phyloP scores from a whole-genome alignment of 2,797 vertebrate species.

The Coluber constrictor region DNA sequence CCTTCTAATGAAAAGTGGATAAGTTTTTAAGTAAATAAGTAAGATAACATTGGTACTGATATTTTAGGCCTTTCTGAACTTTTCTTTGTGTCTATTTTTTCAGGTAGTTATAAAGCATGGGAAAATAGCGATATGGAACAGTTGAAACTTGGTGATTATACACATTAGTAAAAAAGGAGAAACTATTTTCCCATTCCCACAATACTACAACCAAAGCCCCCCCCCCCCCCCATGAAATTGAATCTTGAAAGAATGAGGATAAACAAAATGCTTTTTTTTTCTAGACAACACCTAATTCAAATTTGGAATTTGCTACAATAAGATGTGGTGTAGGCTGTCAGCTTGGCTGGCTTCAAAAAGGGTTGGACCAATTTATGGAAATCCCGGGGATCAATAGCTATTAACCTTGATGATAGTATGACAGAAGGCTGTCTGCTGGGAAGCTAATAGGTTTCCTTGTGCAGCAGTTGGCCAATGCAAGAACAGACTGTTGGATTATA shows the following conservation, averaged over 20 bases:
- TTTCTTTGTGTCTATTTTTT: constrained; percentile 38
- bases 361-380: not conserved
- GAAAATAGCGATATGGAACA: constrained; percentile 38
- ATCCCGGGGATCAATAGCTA: not conserved
- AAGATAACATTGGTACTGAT: not conserved
- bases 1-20: not conserved
- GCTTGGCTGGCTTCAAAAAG: not conserved
- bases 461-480: not conserved
- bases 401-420: not conserved
- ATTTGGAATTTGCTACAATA: not conserved
- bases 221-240: not conserved
- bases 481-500: not conserved
- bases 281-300: not conserved
- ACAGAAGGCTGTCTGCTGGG: not conserved
- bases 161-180: not conserved
- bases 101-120: constrained; percentile 51
- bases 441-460: not conserved
- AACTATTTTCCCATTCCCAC: not conserved
- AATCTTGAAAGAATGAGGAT: not conserved
- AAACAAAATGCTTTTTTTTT: not conserved
- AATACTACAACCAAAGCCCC: not conserved
- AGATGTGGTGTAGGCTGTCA: not conserved
- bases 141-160: constrained; percentile 33
- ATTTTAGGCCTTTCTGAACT: constrained; percentile 7
- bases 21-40: not conserved